Evolutionary conservation across 2,888 invertebrate genomes (phyloP).

Genomic region (Caenorhabditis angaria): DNA sequence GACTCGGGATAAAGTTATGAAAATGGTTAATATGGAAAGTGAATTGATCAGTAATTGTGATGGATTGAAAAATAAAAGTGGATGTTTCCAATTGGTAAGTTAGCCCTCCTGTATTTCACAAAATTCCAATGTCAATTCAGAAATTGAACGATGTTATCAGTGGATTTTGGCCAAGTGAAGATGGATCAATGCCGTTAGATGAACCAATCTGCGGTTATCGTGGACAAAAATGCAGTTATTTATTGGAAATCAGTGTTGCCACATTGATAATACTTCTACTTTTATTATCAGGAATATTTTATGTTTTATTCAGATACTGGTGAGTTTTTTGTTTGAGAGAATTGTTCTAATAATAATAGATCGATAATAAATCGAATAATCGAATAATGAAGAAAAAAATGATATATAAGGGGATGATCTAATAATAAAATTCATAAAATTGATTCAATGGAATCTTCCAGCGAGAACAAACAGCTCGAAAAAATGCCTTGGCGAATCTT

Average conservation of each 20-base stretch:
- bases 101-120: too few species aligned
- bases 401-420: neutral
- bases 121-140: conserved; percentile 27
- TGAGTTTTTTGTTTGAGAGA: too few species aligned
- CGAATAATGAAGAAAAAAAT: too few species aligned
- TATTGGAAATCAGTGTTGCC: conserved; percentile 62
- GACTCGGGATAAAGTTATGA: conserved; percentile 66
- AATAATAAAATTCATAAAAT: neutral
- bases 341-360: too few species aligned
- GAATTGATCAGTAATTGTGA: conserved; percentile 62
- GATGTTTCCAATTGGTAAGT: conserved; percentile 64
- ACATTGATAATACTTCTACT: conserved; percentile 46
- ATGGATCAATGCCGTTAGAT: conserved; percentile 65
- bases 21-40: conserved; percentile 68
- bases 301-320: conserved; percentile 31
- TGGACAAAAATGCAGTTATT: conserved; percentile 62
- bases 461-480: conserved; percentile 62
- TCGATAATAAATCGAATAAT: too few species aligned
- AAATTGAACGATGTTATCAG: conserved; percentile 65
- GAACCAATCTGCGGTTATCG: conserved; percentile 67
- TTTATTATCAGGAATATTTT: conserved; percentile 36
- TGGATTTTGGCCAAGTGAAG: conserved; percentile 69
- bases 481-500: conserved; percentile 68
- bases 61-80: conserved; percentile 63
- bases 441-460: conserved; percentile 36